Evolutionary conservation across 1,140 invertebrate genomes (phyloP), one percentile per base, ranked within the genome.

Genomic region (Drosophila ohnishii): DNA sequence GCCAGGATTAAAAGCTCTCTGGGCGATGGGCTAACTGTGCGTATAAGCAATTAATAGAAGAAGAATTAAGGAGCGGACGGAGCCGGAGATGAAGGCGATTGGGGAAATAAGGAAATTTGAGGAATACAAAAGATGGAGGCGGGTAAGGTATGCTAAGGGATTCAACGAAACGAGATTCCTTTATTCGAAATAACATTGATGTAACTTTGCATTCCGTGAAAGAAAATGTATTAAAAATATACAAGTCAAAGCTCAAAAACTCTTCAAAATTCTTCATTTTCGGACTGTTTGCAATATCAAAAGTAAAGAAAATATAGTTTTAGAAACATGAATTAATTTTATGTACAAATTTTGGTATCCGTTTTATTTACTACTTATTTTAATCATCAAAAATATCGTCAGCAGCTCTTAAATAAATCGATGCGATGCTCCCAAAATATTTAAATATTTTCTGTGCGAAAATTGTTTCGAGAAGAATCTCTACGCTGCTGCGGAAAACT

Each of bases 1-100:
- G 69, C 42, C 69, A 50, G 69, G 66, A 71, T 72, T 72, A 71
- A 71, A 72, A 71, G 69, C 51, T 59, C 65, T 48, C 51, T 16
- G 55, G 69, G 35, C 53, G 66, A 71, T 50, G 44, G 53, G 53
- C 53, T 16, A 71, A 59, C 65, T 47, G 65, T 50, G 67, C 65
- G 67, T 71, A 71, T 70, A 71, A 28, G 67, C 66, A 70, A 59
- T 71, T 71, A 71, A 59, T 71, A 71, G 35, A 40, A 34, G 22
- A 40, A 58, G 11, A 71, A 58, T 55, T 10, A 58, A 47, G 50
- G n/a, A 47, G 19, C 3, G 32, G 11, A 55, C 32, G 34, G 8
- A 16, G 13, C n/a, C 4, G 30, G 13, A 28, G 37, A 16, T 37
- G 10, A 39, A 25, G 5, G 22, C 5, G 8, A 30, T 13, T 19